These are phyloP conservation scores for Aurelia aurita DNA, from an alignment of 30 jellyfish, hydroid and myxozoan species.

Conservation along the genomic window DNA sequence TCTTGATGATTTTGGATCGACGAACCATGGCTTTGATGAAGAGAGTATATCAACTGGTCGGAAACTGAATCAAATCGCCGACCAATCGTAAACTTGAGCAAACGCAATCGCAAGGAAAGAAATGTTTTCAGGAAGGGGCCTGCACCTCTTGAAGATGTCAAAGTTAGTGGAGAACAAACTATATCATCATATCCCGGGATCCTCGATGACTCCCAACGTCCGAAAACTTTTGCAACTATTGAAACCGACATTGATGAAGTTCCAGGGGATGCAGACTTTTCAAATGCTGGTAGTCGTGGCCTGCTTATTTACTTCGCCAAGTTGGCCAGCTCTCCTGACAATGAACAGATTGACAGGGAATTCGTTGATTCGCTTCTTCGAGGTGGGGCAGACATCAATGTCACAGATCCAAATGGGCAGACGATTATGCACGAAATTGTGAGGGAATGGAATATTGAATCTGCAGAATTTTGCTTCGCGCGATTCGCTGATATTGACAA, in stretches of 20 bases:
- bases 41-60: slow-evolving; percentile 6
- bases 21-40: slow-evolving; percentile 18
- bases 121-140: slow-evolving; percentile 66
- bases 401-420: slow-evolving; percentile 90
- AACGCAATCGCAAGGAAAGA: slow-evolving; percentile 29
- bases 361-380: slow-evolving; percentile 81
- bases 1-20: slow-evolving; percentile 15
- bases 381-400: slow-evolving; percentile 92
- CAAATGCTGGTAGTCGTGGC: slow-evolving; percentile 79
- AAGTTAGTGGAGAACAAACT: slow-evolving; percentile 32
- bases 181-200: slow-evolving; percentile 50
- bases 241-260: no score
- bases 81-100: neutral
- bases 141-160: slow-evolving; percentile 83
- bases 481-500: slow-evolving; percentile 83
- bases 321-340: slow-evolving; percentile 55
- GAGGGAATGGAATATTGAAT: slow-evolving; percentile 84
- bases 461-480: slow-evolving; percentile 71
- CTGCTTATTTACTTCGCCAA: slow-evolving; percentile 81
- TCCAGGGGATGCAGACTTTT: neutral
- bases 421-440: slow-evolving; percentile 89
- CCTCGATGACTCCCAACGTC: slow-evolving; percentile 26
- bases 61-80: neutral
- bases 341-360: slow-evolving; percentile 72
- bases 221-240: neutral